Evolutionary conservation across 2,797 vertebrate species (phyloP).

Genomic region (Eulemur albifrons): DNA sequence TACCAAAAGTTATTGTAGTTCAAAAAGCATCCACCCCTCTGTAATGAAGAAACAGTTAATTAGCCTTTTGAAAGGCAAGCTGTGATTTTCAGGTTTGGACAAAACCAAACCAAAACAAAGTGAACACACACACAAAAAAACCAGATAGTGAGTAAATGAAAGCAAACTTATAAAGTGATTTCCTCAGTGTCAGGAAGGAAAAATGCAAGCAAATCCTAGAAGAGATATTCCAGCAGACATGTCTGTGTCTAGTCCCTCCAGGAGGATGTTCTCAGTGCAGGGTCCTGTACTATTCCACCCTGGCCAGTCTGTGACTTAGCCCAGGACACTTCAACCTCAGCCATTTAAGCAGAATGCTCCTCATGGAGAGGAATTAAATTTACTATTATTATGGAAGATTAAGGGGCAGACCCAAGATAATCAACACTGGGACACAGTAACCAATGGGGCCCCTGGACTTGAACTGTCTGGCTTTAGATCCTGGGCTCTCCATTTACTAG

Average conservation of each 20-base stretch:
- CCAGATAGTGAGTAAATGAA: slow-evolving; percentile 74
- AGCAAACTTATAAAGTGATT: slow-evolving; percentile 68
- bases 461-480: neutral
- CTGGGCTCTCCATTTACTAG: neutral
- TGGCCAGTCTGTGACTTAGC: neutral
- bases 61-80: neutral
- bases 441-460: neutral
- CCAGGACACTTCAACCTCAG: neutral
- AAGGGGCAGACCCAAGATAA: neutral
- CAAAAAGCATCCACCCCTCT: neutral
- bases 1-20: neutral
- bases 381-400: neutral
- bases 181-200: slow-evolving; percentile 76
- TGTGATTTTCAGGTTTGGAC: neutral
- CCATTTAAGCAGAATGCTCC: neutral
- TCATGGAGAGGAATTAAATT: neutral
- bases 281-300: neutral
- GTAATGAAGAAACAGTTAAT: neutral
- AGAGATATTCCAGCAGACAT: neutral
- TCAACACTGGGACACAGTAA: neutral
- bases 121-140: neutral
- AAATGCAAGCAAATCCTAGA: slow-evolving; percentile 61
- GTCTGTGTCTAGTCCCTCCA: neutral
- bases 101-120: neutral
- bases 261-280: neutral